These are phyloP conservation scores for Aporrectodea caliginosa DNA, from an alignment of 1,140 invertebrate species.

Conservation along the genomic window DNA sequence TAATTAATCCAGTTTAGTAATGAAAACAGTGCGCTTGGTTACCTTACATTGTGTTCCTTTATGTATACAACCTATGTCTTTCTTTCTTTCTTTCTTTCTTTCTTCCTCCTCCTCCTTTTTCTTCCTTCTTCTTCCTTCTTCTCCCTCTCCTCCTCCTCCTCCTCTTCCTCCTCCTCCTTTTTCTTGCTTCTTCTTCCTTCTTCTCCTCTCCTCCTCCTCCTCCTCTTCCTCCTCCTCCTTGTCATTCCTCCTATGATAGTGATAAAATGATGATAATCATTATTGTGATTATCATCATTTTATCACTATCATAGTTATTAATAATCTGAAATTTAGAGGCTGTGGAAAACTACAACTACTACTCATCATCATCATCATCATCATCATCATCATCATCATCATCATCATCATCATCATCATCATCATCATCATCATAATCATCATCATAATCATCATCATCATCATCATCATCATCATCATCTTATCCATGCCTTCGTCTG, in stretches of 20 bases:
- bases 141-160: no score
- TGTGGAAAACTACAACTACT: neutral
- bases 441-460: neutral
- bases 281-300: neutral
- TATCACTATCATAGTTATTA: neutral
- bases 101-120: no score
- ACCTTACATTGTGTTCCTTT: no score
- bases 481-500: neutral
- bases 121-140: no score
- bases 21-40: no score
- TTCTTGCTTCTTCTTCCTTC: no score
- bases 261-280: neutral
- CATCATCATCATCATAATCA: neutral
- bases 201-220: neutral
- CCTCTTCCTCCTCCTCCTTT: no score
- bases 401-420: slow-evolving; percentile 3
- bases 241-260: neutral
- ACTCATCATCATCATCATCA: neutral
- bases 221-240: neutral
- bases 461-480: slow-evolving; percentile 3
- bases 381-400: slow-evolving; percentile 2
- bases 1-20: no score
- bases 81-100: no score
- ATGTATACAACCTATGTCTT: no score
- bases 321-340: no score